Percentiles rank a stretch among this genome's conserved stretches.
These are phyloP conservation scores for Thaumetopoea pityocampa DNA, from an alignment of 1,140 invertebrate genomes.

Conservation along the genomic window DNA sequence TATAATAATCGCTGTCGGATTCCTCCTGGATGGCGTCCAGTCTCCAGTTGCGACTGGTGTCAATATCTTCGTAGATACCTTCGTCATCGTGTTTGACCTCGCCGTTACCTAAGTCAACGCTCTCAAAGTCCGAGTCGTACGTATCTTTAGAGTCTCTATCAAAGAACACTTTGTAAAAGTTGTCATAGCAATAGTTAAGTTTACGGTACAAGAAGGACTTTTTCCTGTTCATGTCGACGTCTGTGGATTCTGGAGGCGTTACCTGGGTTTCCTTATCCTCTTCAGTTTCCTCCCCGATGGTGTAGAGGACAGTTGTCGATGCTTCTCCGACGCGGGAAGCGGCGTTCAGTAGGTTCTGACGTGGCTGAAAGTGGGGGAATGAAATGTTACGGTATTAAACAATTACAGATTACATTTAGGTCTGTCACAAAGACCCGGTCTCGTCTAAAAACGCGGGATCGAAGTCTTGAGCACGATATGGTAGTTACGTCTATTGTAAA, in stretches of 20 bases:
- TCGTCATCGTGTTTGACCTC: constrained; percentile 46
- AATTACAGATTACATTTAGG: too few species aligned
- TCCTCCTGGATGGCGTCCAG: constrained; percentile 72
- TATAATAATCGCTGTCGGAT: constrained; percentile 70
- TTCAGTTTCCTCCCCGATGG: constrained; percentile 94
- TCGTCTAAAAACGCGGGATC: too few species aligned
- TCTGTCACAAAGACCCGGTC: too few species aligned
- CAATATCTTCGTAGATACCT: constrained; percentile 69
- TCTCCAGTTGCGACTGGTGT: constrained; percentile 46
- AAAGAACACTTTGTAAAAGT: constrained; percentile 69
- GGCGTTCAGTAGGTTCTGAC: constrained; percentile 94
- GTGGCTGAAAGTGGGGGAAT: constrained; percentile 78
- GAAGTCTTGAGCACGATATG: too few species aligned
- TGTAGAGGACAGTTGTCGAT: constrained; percentile 94
- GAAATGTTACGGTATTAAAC: constrained; percentile 5
- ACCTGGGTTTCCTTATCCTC: constrained; percentile 85
- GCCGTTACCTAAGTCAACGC: constrained; percentile 1
- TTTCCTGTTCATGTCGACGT: constrained; percentile 31
- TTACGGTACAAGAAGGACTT: constrained; percentile 64
- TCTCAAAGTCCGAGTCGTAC: constrained; percentile 9
- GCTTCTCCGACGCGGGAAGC: constrained; percentile 97
- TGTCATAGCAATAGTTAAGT: constrained; percentile 70
- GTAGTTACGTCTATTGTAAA: too few species aligned
- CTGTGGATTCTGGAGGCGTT: constrained; percentile 31
- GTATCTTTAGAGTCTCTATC: constrained; percentile 31